Percentiles rank a stretch among this genome's conserved stretches.
Conservation (phyloP, 2,113 vertebrate genomes). For the Taxidea taxus region DNA sequence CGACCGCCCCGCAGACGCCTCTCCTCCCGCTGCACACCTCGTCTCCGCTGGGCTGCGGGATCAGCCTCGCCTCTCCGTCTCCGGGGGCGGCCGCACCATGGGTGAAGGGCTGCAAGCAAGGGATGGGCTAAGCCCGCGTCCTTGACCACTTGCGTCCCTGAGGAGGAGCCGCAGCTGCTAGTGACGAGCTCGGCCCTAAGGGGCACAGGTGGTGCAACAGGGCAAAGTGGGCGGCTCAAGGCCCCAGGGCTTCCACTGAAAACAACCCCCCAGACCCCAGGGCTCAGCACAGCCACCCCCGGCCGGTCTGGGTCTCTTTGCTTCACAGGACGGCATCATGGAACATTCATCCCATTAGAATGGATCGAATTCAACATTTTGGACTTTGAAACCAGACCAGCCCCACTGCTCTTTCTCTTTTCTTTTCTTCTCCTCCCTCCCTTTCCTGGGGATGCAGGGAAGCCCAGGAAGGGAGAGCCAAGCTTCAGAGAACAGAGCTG, state of each 20-base stretch:
- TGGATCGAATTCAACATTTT: background rate
- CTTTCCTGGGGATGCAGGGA: background rate
- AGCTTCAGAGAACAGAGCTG: background rate
- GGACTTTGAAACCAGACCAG: background rate
- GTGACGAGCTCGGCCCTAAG: background rate
- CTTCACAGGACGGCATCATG: background rate
- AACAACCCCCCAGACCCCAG: background rate
- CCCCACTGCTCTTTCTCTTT: background rate
- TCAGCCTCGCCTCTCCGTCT: slow-evolving; percentile 6
- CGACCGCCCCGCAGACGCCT: background rate
- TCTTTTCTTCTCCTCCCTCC: background rate
- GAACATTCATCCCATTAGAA: background rate
- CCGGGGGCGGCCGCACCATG: background rate
- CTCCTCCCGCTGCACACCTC: background rate
- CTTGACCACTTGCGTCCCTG: background rate
- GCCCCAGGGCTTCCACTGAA: background rate
- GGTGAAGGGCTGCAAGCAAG: background rate
- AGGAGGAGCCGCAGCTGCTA: background rate
- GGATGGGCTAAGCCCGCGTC: background rate
- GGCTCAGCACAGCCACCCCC: background rate
- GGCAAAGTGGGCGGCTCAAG: background rate
- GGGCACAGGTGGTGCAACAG: background rate
- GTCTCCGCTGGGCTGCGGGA: background rate
- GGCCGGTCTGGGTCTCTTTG: background rate
- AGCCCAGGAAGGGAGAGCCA: background rate